Conservation (phyloP, 2,113 vertebrate genomes). For the Urocitellus parryii region DNA sequence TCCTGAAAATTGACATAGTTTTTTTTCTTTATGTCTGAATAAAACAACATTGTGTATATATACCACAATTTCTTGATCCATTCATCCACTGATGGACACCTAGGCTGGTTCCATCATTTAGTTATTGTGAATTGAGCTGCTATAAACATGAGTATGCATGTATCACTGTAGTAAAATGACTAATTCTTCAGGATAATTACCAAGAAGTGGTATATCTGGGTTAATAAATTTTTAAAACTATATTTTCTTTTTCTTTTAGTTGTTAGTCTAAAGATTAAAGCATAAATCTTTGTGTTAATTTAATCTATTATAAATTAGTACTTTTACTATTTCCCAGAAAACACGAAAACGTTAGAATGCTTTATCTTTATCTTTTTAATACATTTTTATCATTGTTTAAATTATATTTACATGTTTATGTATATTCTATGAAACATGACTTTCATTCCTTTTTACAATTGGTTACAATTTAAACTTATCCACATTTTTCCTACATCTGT, state of each 20-base stretch:
- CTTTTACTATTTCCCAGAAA: neutral
- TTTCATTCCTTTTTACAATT: neutral
- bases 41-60: no score
- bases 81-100: no score
- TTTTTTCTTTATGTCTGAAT: no score
- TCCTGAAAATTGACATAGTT: no score
- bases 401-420: neutral
- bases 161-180: no score
- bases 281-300: neutral
- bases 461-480: neutral
- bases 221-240: slow-evolving; percentile 2
- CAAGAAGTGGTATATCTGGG: neutral
- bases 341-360: neutral
- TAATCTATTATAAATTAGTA: neutral
- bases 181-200: no score
- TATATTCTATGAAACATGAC: neutral
- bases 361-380: neutral
- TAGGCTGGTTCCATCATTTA: no score
- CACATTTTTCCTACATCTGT: neutral
- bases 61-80: no score
- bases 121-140: no score
- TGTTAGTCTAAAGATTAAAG: neutral
- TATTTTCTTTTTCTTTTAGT: neutral
- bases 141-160: no score
- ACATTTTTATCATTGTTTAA: neutral